A percentile compares a stretch with the other conserved stretches of the same genome.
Evolutionary conservation across 1,140 invertebrate species (phyloP).

Genomic region (Hycleus phaleratus): DNA sequence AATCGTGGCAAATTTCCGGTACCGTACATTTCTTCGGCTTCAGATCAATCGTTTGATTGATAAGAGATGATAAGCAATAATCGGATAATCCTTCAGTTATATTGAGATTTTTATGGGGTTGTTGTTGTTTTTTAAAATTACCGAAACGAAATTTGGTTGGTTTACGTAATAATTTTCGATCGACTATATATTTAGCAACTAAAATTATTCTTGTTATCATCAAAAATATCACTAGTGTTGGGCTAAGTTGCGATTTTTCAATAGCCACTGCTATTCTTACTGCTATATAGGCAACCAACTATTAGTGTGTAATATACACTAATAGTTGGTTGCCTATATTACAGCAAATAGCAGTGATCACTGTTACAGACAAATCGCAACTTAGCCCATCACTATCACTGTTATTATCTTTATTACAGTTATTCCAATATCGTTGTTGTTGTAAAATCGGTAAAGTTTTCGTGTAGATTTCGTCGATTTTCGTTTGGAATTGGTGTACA

Average conservation of each 20-base stretch:
- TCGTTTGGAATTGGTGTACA: neutral
- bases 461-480: neutral
- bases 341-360: no score
- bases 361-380: no score
- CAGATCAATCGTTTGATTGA: neutral
- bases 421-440: neutral
- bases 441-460: slow-evolving; percentile 1
- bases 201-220: neutral
- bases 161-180: slow-evolving; percentile 17
- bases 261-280: no score
- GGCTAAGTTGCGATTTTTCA: neutral
- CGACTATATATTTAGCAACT: slow-evolving; percentile 9
- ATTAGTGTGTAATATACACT: no score
- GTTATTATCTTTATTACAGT: neutral
- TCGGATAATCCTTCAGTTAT: slow-evolving; percentile 3
- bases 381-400: neutral
- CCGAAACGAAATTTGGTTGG: slow-evolving; percentile 4
- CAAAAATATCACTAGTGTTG: neutral
- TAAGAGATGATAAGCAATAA: neutral
- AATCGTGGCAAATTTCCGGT: no score
- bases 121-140: no score
- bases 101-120: neutral
- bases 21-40: neutral
- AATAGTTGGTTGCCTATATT: no score
- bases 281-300: no score